Conservation (phyloP, 2,888 invertebrate genomes). For the Cactoblastis cactorum region DNA sequence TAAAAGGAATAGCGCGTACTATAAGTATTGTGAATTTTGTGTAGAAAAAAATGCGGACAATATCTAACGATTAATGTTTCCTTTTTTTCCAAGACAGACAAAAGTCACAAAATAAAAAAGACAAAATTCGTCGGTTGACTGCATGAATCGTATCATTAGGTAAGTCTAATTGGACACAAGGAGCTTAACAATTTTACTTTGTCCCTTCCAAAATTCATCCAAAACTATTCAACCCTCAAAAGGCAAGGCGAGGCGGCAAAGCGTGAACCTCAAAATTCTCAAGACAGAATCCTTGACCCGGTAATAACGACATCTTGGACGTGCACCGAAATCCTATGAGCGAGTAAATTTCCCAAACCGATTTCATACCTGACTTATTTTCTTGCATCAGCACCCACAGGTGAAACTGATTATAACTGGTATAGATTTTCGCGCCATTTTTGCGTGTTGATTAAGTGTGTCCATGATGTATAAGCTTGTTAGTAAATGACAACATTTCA, state of each 20-base stretch:
- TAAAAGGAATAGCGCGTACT: too few relatives aligned
- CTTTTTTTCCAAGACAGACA: too few relatives aligned
- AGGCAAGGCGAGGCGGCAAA: conserved; percentile 11
- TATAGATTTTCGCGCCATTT: not conserved
- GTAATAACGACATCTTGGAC: conserved; percentile 30
- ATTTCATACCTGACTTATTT: conserved; percentile 15
- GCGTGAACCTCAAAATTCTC: conserved; percentile 10
- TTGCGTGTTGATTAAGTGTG: too few relatives aligned
- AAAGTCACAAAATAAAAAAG: not conserved
- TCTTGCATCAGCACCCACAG: conserved; percentile 10
- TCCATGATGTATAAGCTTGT: too few relatives aligned
- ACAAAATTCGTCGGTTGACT: not conserved
- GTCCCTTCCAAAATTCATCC: conserved; percentile 6
- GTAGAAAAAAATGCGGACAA: too few relatives aligned
- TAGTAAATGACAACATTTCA: too few relatives aligned
- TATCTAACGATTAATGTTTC: too few relatives aligned
- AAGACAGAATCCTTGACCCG: conserved; percentile 15
- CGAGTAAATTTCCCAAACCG: conserved; percentile 13
- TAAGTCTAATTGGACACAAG: not conserved
- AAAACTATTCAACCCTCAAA: conserved; percentile 11
- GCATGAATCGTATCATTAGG: not conserved
- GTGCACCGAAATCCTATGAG: conserved; percentile 36
- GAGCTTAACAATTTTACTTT: not conserved
- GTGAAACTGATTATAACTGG: not conserved
- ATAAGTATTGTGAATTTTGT: too few relatives aligned